Percentiles rank a stretch among this genome's conserved stretches.
These are phyloP conservation scores for Calliphora vomitoria DNA, from an alignment of 2,888 invertebrate genomes.

Conservation along the genomic window DNA sequence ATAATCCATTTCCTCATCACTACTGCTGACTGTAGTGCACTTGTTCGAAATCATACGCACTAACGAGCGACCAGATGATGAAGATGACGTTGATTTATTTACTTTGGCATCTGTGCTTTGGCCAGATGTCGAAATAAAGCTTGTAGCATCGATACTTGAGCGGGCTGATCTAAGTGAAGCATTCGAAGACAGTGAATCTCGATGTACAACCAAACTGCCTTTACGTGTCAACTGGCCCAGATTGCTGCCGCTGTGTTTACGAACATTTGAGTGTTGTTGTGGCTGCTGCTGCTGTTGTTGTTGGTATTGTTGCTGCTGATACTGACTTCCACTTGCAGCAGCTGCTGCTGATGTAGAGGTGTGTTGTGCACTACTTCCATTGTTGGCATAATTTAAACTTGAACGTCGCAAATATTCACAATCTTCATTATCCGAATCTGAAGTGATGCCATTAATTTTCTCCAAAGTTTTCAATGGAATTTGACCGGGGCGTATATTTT, in stretches of 20 bases:
- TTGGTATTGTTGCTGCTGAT: slow-evolving; percentile 41
- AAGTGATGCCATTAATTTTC: slow-evolving; percentile 82
- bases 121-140: slow-evolving; percentile 6
- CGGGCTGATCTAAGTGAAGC: slow-evolving; percentile 63
- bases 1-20: slow-evolving; percentile 79
- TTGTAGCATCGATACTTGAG: slow-evolving; percentile 61
- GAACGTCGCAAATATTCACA: slow-evolving; percentile 79
- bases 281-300: slow-evolving; percentile 36
- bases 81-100: slow-evolving; percentile 70
- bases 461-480: slow-evolving; percentile 82
- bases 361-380: slow-evolving; percentile 75
- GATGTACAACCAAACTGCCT: slow-evolving; percentile 71
- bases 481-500: slow-evolving; percentile 84
- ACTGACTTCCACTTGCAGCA: slow-evolving; percentile 25
- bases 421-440: slow-evolving; percentile 81
- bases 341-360: slow-evolving; percentile 53
- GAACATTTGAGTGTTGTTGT: slow-evolving; percentile 43
- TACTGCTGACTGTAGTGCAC: slow-evolving; percentile 74
- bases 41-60: slow-evolving; percentile 80
- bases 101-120: slow-evolving; percentile 28
- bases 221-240: slow-evolving; percentile 70
- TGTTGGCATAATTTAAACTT: slow-evolving; percentile 77
- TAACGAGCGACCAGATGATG: slow-evolving; percentile 78
- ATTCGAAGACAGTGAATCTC: slow-evolving; percentile 75
- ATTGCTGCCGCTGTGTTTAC: slow-evolving; percentile 76